phyloP scores from a whole-genome alignment of 2,888 invertebrate species.

The Cantharis rustica region DNA sequence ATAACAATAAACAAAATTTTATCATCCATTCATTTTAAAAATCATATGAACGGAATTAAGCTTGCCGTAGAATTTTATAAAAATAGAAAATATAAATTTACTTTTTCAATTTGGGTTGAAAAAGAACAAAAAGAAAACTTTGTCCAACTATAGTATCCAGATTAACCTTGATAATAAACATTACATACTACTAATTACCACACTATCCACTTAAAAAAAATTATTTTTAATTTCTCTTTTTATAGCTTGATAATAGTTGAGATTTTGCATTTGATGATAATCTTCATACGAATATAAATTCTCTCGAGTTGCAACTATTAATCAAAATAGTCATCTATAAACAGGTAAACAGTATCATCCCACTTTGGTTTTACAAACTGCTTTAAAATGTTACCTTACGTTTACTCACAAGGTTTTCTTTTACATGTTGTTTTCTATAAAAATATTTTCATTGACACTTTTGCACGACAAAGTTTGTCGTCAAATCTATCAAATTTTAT shows the following conservation, averaged over 20 bases:
- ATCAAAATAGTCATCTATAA: too few relatives aligned
- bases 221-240: too few relatives aligned
- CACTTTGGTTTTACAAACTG: background rate
- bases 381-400: background rate
- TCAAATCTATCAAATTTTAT: background rate
- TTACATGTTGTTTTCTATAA: too few relatives aligned
- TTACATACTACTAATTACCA: too few relatives aligned
- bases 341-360: too few relatives aligned
- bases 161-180: too few relatives aligned
- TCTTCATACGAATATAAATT: background rate
- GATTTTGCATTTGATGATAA: background rate
- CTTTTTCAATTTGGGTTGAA: background rate
- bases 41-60: too few relatives aligned
- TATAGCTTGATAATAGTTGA: too few relatives aligned
- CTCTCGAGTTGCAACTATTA: background rate
- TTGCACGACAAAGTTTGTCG: background rate
- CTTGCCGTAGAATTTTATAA: too few relatives aligned
- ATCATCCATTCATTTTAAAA: too few relatives aligned
- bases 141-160: background rate
- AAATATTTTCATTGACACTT: background rate
- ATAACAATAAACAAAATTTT: too few relatives aligned
- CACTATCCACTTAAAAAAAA: too few relatives aligned
- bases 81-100: background rate
- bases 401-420: background rate
- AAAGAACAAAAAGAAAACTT: background rate